Base-by-base conservation (phyloP, 2,888 invertebrate species). In the Apamea monoglypha region DNA sequence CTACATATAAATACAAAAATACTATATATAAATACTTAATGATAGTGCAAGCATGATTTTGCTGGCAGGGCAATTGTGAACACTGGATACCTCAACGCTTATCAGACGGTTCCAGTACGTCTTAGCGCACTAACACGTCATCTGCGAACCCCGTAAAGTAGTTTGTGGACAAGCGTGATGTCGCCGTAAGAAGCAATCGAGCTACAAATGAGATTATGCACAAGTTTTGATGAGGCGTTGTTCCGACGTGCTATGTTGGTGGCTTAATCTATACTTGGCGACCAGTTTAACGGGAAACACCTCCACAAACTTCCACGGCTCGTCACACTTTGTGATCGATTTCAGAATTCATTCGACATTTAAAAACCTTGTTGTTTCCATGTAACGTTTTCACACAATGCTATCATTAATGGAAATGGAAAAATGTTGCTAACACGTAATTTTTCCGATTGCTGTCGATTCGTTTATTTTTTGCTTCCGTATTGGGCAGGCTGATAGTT, bases 221-320 rank as follows among this genome's bases (percentile, higher is more conserved):
- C 84, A 85, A 87, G 87, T 86, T 89, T 76, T 81, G 82, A 89
- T 84, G 82, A 84, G 66, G 44, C 53, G 56, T 78, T 81, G 78
- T 77, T 80, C 44, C 76, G 53, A 32, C 68, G 66, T 59, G 64
- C 50, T 67, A 71, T 68, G 44, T 53, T 69, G 70, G 29, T 53
- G 44, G 32, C 25, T 66, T 61, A 74, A 78, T 85, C 63, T 63
- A 66, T 66, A 74, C 59, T 71, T 73, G 16, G 53, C 21, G 36
- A 61, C 14, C 21, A 73, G 50, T 70, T 73, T 66, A 64, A 16
- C 5, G n/a, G 40, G 61, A 85, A 85, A 76, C 44, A 75, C 40
- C 61, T 67, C 50, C 14, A 50, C 59, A 21, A 72, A 76, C 47
- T 72, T 69, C 44, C 47, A 69, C 29, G 69, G n/a, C 71, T 73